A percentile compares a stretch with the other conserved stretches of the same genome.
phyloP scores from a whole-genome alignment of 2,888 invertebrate genomes.

The Lasioglossum pauxillum region DNA sequence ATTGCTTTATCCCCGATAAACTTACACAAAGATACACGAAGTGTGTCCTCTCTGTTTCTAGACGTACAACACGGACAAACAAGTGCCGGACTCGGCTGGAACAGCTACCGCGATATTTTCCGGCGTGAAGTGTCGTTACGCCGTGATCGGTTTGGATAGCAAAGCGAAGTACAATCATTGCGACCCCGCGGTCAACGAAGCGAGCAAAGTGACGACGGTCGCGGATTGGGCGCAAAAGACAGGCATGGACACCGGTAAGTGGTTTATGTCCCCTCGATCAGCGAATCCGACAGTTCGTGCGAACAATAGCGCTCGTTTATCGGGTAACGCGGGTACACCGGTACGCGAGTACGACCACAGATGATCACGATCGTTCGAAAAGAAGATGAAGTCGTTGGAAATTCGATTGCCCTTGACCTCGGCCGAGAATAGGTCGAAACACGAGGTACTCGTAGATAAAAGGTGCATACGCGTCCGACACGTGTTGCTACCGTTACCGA shows the following conservation, averaged over 20 bases:
- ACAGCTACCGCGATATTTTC: conserved; percentile 89
- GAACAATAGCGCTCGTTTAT: neutral
- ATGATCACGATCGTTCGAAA: too few species aligned
- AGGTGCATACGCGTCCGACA: neutral
- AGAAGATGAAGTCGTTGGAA: neutral
- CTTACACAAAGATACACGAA: neutral
- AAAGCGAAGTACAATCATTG: conserved; percentile 82
- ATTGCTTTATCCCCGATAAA: neutral
- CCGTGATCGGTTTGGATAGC: conserved; percentile 86
- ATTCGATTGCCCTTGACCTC: neutral
- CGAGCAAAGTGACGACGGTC: conserved; percentile 84
- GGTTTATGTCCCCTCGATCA: neutral
- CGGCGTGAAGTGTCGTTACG: conserved; percentile 87
- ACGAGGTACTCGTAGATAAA: neutral
- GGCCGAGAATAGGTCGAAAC: neutral
- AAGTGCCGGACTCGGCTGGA: conserved; percentile 89
- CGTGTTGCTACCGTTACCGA: neutral
- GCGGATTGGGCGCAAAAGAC: conserved; percentile 87
- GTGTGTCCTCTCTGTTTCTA: conserved; percentile 72
- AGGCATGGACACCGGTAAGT: conserved; percentile 86
- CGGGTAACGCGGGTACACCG: neutral
- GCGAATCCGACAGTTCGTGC: neutral
- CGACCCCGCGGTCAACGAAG: conserved; percentile 81
- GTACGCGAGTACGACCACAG: neutral
- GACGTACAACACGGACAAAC: conserved; percentile 90